Percentiles rank a stretch among this genome's conserved stretches.
Conservation (phyloP, 1,140 invertebrate species). For the Oscheius sp. region DNA sequence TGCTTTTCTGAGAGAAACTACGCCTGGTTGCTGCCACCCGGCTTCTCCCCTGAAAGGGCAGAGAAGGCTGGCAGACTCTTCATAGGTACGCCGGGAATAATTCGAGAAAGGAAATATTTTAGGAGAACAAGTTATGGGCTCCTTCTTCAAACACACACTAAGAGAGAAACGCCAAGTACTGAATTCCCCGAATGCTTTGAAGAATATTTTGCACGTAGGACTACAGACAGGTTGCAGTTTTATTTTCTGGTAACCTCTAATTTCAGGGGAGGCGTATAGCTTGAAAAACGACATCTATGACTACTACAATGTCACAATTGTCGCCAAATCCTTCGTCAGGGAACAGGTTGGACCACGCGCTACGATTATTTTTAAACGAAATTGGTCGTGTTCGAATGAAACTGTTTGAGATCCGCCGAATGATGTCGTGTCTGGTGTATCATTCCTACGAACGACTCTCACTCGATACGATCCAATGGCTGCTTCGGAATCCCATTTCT, state of each 20-base stretch:
- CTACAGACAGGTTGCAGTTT: constrained; percentile 32
- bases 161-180: constrained; percentile 33
- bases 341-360: constrained; percentile 43
- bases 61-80: constrained; percentile 34
- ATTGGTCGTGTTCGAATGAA: not conserved
- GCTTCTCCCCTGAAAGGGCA: constrained; percentile 35
- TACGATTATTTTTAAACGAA: not conserved
- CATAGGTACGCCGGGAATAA: not conserved
- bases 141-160: constrained; percentile 45
- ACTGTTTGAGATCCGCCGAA: constrained; percentile 49
- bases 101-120: not conserved
- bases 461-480: constrained; percentile 34
- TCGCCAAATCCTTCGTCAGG: constrained; percentile 45
- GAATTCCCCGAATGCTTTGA: constrained; percentile 22
- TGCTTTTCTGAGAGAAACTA: constrained; percentile 46
- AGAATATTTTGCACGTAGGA: constrained; percentile 31
- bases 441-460: constrained; percentile 31
- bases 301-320: constrained; percentile 49
- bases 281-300: constrained; percentile 43
- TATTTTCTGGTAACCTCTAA: not conserved
- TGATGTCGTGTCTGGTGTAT: constrained; percentile 44
- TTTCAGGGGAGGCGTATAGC: constrained; percentile 43
- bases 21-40: constrained; percentile 45
- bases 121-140: constrained; percentile 47
- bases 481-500: constrained; percentile 43